A percentile compares a stretch with the other conserved stretches of the same genome.
phyloP scores from a whole-genome alignment of 2,113 vertebrate genomes.

The Trematocara variabile region DNA sequence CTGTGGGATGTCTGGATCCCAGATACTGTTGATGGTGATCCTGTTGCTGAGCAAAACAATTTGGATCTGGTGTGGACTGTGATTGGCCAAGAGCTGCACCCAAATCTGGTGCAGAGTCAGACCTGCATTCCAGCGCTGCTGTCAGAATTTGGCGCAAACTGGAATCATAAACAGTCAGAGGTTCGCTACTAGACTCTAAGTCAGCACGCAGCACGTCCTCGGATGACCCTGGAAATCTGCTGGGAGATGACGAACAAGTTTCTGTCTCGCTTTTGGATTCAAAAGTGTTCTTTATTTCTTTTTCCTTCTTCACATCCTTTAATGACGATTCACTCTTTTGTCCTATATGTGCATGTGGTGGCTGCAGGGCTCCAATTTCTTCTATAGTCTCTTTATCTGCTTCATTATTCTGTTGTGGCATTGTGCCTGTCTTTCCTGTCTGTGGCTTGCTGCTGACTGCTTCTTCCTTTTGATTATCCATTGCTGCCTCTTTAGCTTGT shows the following conservation, averaged over 20 bases:
- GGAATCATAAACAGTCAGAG: constrained; percentile 14
- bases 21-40: constrained; percentile 23
- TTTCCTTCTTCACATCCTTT: not conserved
- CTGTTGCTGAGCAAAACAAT: constrained; percentile 46
- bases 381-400: constrained; percentile 30
- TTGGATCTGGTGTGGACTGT: constrained; percentile 14
- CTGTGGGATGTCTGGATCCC: constrained; percentile 19
- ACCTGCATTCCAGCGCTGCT: constrained; percentile 9
- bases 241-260: not conserved
- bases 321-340: constrained; percentile 2
- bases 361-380: constrained; percentile 17
- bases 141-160: constrained; percentile 8
- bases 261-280: not conserved
- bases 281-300: not conserved
- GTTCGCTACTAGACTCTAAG: not conserved
- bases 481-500: not conserved
- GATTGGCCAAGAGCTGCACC: constrained; percentile 26
- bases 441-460: not conserved
- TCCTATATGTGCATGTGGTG: not conserved
- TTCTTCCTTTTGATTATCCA: constrained; percentile 38
- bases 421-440: constrained; percentile 11
- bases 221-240: not conserved
- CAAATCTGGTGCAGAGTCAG: constrained; percentile 7
- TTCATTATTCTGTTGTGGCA: constrained; percentile 2
- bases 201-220: constrained; percentile 3